Percentiles rank a stretch among this genome's conserved stretches.
Evolutionary conservation across 2,797 vertebrate genomes (phyloP).

Genomic region (Notolabrus celidotus): DNA sequence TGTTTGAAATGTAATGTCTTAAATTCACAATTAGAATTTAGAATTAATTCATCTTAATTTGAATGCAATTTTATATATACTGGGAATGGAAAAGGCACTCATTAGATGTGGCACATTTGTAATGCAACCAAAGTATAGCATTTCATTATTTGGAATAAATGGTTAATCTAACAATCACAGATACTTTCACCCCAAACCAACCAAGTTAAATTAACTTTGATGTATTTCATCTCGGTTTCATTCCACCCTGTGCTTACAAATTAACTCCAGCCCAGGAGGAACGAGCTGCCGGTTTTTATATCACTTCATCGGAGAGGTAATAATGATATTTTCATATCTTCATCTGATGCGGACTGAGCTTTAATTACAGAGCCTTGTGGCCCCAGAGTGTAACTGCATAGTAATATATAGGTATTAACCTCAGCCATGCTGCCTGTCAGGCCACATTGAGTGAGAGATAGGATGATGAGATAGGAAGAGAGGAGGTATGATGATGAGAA

Average conservation of each 20-base stretch:
- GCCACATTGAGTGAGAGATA: constrained; percentile 1
- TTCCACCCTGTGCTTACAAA: constrained; percentile 20
- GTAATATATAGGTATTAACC: constrained; percentile 48
- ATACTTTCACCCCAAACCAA: no score
- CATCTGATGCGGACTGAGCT: constrained; percentile 41
- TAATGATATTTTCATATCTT: constrained; percentile 60
- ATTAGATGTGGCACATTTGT: no score
- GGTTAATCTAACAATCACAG: no score
- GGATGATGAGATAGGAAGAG: constrained; percentile 9
- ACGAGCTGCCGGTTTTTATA: constrained; percentile 8
- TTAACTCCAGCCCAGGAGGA: constrained; percentile 21
- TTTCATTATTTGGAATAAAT: no score
- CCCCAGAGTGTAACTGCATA: constrained; percentile 44
- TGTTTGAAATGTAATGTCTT: no score
- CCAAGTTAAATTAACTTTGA: no score
- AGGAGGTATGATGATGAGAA: constrained; percentile 20
- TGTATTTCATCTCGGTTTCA: not conserved
- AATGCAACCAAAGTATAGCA: no score
- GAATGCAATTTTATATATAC: no score
- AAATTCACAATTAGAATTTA: no score
- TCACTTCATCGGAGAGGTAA: constrained; percentile 34
- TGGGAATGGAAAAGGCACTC: no score
- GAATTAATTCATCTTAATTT: no score
- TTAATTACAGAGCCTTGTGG: constrained; percentile 55
- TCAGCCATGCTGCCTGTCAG: constrained; percentile 30